Base-by-base conservation (phyloP, 2,797 vertebrate genomes). In the Cossypha niveicapilla region DNA sequence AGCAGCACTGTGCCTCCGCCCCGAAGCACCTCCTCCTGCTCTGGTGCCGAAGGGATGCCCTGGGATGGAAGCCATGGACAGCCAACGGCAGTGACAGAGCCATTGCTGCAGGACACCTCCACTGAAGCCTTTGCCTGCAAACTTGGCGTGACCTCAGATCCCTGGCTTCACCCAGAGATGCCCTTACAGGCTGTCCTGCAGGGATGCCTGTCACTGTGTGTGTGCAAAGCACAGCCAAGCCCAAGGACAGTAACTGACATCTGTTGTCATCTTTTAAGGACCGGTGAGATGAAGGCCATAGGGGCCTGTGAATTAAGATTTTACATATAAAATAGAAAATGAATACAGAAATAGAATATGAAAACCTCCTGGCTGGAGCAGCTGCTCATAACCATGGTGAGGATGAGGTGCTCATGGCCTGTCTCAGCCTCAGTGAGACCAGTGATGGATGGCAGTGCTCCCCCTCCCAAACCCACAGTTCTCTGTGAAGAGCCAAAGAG, bases 21-120 rank as follows among this genome's bases (percentile, higher is more conserved):
- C 60, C 1, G 0, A 57, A 58, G 45, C 0, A 0, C 27, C 10
- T 72, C 58, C 21, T 86, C 45, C 41, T 30, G 17, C 72, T 27
- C 47, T 0, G 0, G 8, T 14, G 22, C 63, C 0, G 0, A 78
- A 51, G 62, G 61, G 21, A 11, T 56, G 62, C 13, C 18, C 70
- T 19, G 28, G 54, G 58, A 37, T 45, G 28, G 66, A 42, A 67
- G 61, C 19, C 6, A 3, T 0, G 8, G 60, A 27, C 44, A 54
- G 61, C 30, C 3, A 4, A 39, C 42, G 24, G 71, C 62, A 56
- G 48, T 0, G 1, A 24, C 6, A 0, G 3, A 21, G 56, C 18
- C 35, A 39, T 12, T 90, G 42, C 89, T 32, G 51, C 0, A 1
- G 50, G 75, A 58, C 51, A 17, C 11, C 28, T 45, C 57, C 1